Base-by-base conservation (phyloP, 2,888 invertebrate genomes). In the Rhagonycha lutea region DNA sequence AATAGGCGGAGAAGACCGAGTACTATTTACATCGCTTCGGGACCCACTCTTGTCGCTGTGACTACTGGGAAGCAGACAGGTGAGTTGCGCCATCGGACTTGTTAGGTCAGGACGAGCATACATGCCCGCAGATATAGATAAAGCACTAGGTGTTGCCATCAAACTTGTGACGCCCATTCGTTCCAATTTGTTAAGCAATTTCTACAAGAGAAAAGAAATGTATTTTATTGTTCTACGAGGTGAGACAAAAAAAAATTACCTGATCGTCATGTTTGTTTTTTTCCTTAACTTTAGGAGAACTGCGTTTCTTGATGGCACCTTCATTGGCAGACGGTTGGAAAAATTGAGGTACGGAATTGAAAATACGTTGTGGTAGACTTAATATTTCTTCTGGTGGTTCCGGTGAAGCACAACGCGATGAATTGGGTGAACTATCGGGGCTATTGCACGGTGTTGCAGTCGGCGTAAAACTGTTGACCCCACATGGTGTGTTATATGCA, bases 381-480 rank as follows among this genome's bases (percentile, higher is more conserved):
- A 87, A 84, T 18, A 81, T 81, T 75, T 80, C 89, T 84, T 83
- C 87, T 84, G 77, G 90, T 84, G 77, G 90, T 14, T 91, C 90
- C 9, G 93, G 93, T 0, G 93, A 92, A 12, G 89, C 89, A 68
- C 90, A 87, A 61, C 90, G 85, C 0, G 90, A 89, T 1, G 88
- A 87, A 0, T 91, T 90, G 0, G 93, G 93, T 29, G 92, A 87
- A 61, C 92, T 91, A 82, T 93, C 92, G 1, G 96, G 96, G 84
- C 95, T 95, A 87, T 96, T 96, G 84, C 95, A 94, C 1, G 96
- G 96, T 7, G 96, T 96, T 8, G 95, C 95, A 0, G 96, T 96
- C 4, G 96, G 95, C 8, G 94, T 91, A 86, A 91, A 95, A 84
- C 90, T 92, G 79, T 91, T 90, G 2, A 89, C 89, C 28, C 91